A percentile compares a stretch with the other conserved stretches of the same genome.
phyloP scores from a whole-genome alignment of 1,140 invertebrate species.

The Zaprionus davidi region DNA sequence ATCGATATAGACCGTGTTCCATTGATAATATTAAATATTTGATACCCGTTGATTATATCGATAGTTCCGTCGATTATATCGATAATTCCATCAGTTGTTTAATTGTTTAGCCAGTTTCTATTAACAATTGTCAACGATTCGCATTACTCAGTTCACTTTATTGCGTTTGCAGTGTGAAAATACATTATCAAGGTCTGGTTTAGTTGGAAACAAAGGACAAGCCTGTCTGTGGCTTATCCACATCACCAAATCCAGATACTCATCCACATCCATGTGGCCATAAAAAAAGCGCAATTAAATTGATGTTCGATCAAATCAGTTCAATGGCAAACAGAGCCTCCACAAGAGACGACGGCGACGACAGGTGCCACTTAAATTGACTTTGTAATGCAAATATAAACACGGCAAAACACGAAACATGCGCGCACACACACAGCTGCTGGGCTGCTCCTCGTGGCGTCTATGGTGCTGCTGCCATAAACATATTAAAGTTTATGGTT shows the following conservation, averaged over 20 bases:
- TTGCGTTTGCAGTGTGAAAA: background rate
- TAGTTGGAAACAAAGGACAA: background rate
- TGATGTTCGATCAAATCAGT: constrained; percentile 74
- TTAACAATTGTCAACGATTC: background rate
- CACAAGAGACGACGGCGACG: background rate
- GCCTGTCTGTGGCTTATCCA: background rate
- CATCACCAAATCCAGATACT: background rate
- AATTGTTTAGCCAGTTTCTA: background rate
- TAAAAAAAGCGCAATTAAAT: constrained; percentile 70
- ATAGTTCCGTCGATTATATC: no score
- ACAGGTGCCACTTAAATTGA: constrained; percentile 57
- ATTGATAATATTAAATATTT: no score
- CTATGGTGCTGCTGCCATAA: constrained; percentile 62
- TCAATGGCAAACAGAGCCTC: constrained; percentile 38
- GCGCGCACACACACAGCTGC: constrained; percentile 27
- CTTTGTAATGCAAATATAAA: constrained; percentile 78
- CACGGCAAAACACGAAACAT: constrained; percentile 25
- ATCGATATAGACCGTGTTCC: no score
- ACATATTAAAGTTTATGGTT: constrained; percentile 79
- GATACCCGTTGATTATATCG: no score
- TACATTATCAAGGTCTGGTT: background rate
- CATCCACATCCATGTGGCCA: constrained; percentile 22
- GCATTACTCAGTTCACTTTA: background rate
- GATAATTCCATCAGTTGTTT: no score
- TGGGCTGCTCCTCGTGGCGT: constrained; percentile 28